A percentile compares a stretch with the other conserved stretches of the same genome.
Conservation (phyloP, 2,113 vertebrate genomes). For the Aspidoscelis tigris region DNA sequence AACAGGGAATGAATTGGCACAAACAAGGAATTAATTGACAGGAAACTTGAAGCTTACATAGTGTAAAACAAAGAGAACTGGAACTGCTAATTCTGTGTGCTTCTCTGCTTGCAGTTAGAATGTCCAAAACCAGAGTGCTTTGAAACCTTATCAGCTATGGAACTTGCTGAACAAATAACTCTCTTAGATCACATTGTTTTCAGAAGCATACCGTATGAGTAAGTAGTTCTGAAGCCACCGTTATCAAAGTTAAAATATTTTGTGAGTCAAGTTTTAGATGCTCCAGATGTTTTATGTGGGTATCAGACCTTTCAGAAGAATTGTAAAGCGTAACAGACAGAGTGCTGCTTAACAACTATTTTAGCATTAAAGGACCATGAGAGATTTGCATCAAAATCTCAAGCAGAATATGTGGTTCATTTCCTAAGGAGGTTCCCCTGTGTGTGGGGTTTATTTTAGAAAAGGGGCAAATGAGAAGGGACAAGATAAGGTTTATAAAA, state of each 20-base stretch:
- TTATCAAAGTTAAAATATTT: conserved; percentile 11
- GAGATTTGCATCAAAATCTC: conserved; percentile 13
- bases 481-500: too few relatives aligned
- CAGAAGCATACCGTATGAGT: conserved; percentile 97
- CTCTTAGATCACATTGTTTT: conserved; percentile 95
- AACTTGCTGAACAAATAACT: conserved; percentile 97
- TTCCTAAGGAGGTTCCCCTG: background rate
- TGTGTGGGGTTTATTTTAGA: too few relatives aligned
- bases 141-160: conserved; percentile 94
- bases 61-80: conserved; percentile 18
- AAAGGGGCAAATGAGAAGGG: too few relatives aligned
- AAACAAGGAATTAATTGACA: background rate
- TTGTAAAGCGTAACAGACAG: background rate
- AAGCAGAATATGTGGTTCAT: background rate
- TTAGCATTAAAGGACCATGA: background rate
- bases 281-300: background rate
- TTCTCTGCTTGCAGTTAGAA: conserved; percentile 80
- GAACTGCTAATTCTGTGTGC: background rate
- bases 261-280: background rate
- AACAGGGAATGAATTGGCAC: background rate
- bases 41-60: background rate
- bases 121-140: conserved; percentile 89
- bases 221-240: conserved; percentile 66
- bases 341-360: background rate
- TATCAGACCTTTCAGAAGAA: background rate